These are phyloP conservation scores for Stigmatopora nigra DNA, from an alignment of 2,113 vertebrate genomes.

Conservation along the genomic window DNA sequence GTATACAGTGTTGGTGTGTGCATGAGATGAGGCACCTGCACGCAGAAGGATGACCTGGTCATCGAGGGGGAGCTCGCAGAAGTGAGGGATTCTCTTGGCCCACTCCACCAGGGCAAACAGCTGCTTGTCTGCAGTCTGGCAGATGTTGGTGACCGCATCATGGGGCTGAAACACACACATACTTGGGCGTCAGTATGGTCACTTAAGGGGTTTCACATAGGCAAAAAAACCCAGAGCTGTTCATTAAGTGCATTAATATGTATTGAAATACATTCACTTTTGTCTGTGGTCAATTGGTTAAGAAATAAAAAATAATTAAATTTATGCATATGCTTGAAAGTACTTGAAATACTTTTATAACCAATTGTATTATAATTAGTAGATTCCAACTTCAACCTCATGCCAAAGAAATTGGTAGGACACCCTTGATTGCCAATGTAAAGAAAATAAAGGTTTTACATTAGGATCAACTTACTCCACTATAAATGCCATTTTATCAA, in stretches of 20 bases:
- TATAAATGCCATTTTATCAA: not conserved
- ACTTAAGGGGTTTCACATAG: not conserved
- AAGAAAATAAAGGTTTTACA: not conserved
- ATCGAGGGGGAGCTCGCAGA: slow-evolving; percentile 91
- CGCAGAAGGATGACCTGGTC: slow-evolving; percentile 96
- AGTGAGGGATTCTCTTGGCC: slow-evolving; percentile 96
- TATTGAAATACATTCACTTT: too few relatives aligned
- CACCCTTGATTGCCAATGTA: not conserved
- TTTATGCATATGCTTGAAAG: too few relatives aligned
- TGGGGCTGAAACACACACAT: slow-evolving; percentile 74
- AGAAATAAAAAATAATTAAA: too few relatives aligned
- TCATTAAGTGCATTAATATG: too few relatives aligned
- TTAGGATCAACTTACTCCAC: not conserved
- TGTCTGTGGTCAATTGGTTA: too few relatives aligned
- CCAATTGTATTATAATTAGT: too few relatives aligned
- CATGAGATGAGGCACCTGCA: slow-evolving; percentile 74
- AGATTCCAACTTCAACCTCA: too few relatives aligned
- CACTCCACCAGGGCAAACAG: slow-evolving; percentile 97
- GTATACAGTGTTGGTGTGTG: not conserved
- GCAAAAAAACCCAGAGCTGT: too few relatives aligned
- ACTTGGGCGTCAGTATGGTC: slow-evolving; percentile 5
- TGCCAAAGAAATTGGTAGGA: not conserved
- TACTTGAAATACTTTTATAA: too few relatives aligned
- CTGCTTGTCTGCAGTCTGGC: slow-evolving; percentile 97
- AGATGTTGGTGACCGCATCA: slow-evolving; percentile 96